Percentiles rank a stretch among this genome's conserved stretches.
Evolutionary conservation across 2,113 vertebrate species (phyloP).

Genomic region (Anhinga rufa): DNA sequence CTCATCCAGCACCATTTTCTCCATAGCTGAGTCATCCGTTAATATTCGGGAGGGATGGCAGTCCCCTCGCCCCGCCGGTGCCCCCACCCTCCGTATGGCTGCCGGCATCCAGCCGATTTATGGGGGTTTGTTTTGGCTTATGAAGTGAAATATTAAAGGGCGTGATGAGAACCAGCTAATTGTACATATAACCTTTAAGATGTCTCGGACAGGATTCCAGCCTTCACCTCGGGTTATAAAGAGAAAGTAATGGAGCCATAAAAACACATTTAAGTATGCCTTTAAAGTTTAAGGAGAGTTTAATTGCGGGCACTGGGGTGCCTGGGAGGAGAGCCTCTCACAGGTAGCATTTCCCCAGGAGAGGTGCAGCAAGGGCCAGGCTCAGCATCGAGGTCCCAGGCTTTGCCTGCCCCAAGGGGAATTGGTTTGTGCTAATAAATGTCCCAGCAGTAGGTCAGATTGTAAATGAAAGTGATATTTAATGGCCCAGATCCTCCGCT

Average conservation of each 20-base stretch:
- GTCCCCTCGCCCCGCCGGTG: background rate
- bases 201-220: slow-evolving; percentile 58
- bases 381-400: background rate
- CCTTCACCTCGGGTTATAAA: slow-evolving; percentile 67
- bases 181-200: slow-evolving; percentile 66
- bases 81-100: fast-evolving
- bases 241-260: slow-evolving; percentile 69
- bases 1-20: background rate
- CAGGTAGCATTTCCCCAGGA: background rate
- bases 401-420: background rate
- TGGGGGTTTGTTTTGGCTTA: background rate
- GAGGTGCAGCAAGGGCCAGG: background rate
- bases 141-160: slow-evolving; percentile 43
- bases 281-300: slow-evolving; percentile 71
- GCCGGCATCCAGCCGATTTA: background rate
- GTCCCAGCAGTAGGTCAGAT: background rate
- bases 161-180: slow-evolving; percentile 41
- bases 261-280: slow-evolving; percentile 62
- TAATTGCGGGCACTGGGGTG: slow-evolving; percentile 41
- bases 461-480: slow-evolving; percentile 37
- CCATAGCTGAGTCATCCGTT: fast-evolving
- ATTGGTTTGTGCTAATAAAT: slow-evolving; percentile 17
- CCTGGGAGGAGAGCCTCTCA: background rate
- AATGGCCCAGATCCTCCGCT: background rate
- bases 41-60: background rate